These are phyloP conservation scores for Anarrhichthys ocellatus DNA, from an alignment of 2,113 vertebrate species.

Conservation along the genomic window DNA sequence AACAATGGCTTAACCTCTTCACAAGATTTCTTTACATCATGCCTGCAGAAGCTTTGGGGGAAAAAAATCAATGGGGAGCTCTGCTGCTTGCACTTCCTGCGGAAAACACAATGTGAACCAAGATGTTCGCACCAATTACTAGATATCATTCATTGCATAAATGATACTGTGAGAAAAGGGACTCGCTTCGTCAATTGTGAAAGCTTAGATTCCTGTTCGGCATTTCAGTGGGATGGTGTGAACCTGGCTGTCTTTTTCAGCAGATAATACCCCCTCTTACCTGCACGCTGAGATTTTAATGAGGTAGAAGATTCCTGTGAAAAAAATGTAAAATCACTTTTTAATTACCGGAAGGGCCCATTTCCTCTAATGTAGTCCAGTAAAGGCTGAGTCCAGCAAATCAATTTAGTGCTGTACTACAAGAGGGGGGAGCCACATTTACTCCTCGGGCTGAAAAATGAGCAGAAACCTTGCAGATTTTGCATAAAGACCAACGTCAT, in stretches of 20 bases:
- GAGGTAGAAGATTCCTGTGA: constrained; percentile 46
- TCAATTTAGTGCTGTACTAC: constrained; percentile 55
- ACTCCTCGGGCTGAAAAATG: constrained; percentile 43
- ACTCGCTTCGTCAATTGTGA: constrained; percentile 37
- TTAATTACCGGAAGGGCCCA: constrained; percentile 68
- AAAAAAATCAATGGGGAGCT: constrained; percentile 23
- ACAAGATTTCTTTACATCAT: constrained; percentile 51
- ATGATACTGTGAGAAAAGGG: constrained; percentile 47
- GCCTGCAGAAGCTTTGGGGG: constrained; percentile 46
- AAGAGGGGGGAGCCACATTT: constrained; percentile 38
- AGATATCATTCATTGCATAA: constrained; percentile 63
- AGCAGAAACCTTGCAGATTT: constrained; percentile 41
- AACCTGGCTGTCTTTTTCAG: constrained; percentile 40
- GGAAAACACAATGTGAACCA: constrained; percentile 53
- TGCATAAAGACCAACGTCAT: constrained; percentile 52
- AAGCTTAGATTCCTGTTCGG: constrained; percentile 24
- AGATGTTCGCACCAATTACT: constrained; percentile 63
- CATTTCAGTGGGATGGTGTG: constrained; percentile 28
- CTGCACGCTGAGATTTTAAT: constrained; percentile 50
- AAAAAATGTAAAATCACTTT: constrained; percentile 51
- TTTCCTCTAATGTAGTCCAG: constrained; percentile 59
- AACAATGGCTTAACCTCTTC: constrained; percentile 75
- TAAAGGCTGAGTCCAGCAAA: constrained; percentile 61
- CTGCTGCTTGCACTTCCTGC: constrained; percentile 12
- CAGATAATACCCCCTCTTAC: constrained; percentile 44